A percentile compares a stretch with the other conserved stretches of the same genome.
These are phyloP conservation scores for Rhinoptilus africanus DNA, from an alignment of 2,113 vertebrate species.

Conservation along the genomic window DNA sequence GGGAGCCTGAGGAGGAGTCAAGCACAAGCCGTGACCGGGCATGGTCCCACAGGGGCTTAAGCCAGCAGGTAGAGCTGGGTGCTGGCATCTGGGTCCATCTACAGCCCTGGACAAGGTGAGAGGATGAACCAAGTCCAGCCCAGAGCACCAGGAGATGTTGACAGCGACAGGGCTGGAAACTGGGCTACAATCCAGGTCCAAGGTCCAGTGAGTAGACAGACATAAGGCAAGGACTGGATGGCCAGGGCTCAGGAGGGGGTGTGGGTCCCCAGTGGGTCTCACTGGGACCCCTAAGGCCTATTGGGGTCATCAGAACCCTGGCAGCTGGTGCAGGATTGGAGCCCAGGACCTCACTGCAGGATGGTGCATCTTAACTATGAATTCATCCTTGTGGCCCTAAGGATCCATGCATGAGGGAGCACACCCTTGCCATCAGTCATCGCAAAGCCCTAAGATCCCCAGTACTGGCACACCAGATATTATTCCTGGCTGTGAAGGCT, in stretches of 20 bases:
- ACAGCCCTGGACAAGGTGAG: neutral
- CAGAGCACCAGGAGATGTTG: neutral
- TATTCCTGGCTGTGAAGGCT: neutral
- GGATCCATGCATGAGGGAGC: neutral
- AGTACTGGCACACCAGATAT: neutral
- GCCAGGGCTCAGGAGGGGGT: neutral
- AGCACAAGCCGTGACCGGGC: neutral
- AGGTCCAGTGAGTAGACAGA: neutral
- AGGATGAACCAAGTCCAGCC: neutral
- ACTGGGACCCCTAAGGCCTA: accelerated
- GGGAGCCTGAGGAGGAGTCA: neutral
- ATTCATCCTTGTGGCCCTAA: neutral
- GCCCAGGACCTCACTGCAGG: neutral
- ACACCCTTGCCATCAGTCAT: neutral
- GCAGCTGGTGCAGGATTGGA: neutral
- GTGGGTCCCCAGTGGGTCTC: neutral
- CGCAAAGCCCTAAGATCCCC: neutral
- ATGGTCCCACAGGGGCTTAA: neutral
- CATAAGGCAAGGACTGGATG: neutral
- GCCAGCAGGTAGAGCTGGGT: neutral
- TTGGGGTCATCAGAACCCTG: accelerated
- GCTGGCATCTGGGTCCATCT: neutral
- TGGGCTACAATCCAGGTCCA: neutral
- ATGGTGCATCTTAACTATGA: neutral
- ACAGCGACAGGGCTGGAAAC: neutral